Evolutionary conservation across 2,888 invertebrate species (phyloP), one percentile per base, ranked within the genome.

Genomic region (Amiota mariae): DNA sequence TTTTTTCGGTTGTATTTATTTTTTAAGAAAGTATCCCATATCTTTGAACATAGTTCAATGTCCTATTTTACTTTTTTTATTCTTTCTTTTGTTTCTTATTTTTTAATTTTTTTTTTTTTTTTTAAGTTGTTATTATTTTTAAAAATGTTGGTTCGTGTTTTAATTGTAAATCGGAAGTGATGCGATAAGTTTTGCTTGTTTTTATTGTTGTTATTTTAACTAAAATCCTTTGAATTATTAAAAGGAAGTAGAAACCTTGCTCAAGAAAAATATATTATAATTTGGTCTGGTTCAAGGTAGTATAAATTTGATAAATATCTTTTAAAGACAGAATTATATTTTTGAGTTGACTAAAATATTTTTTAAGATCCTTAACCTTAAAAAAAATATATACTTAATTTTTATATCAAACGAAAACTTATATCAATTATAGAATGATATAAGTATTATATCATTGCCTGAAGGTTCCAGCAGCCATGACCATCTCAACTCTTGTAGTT

Each of bases 41-140:
- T 54, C 54, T 54, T 54, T 49, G 46, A 8, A 63, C 59, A 77
- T 80, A 82, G 84, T 84, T 84, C 84, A 84, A 84, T 82, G 84
- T 84, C 76, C 82, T 74, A 76, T 75, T 82, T 24, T 24, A 24
- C 1, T 24, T 24, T 70, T 56, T 56, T 49, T 63, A 13, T 56
- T 72, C 64, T 71, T 9, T 18, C 36, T 13, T 15, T 15, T 15
- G 11, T 6, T 47, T 6, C 18, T 11, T 15, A 18, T n/a, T 1
- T 1, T n/a, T 15, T 12, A n/a, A n/a, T n/a, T 36, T 67, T 11
- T 67, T 48, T 18, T 63, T 47, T 6, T 48, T 63, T 15, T 12
- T n/a, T n/a, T n/a, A n/a, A 8, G 6, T 24, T 15, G 15, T 64
- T 15, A 4, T 24, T 18, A 61, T 20, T 15, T 47, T 3, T 46